Evolutionary conservation across 2,797 vertebrate genomes (phyloP).

Genomic region (Syngnathus acus): DNA sequence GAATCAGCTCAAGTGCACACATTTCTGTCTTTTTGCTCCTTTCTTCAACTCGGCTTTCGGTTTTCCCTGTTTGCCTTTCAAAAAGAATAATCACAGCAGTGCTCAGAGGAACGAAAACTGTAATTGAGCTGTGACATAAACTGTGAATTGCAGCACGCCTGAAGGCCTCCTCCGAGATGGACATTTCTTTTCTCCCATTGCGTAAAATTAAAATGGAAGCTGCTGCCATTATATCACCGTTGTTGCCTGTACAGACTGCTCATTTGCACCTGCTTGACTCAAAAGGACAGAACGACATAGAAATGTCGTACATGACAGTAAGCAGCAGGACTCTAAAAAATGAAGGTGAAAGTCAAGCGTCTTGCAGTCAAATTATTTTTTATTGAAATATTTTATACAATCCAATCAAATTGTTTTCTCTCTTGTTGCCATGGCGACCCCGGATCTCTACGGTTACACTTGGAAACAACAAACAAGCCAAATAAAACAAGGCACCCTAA

Average conservation of each 20-base stretch:
- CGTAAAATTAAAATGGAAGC: neutral
- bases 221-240: neutral
- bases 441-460: neutral
- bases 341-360: neutral
- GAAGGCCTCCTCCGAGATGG: neutral
- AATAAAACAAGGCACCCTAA: neutral
- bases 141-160: neutral
- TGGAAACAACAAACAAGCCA: neutral
- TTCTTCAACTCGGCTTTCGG: neutral
- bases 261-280: neutral
- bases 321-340: too few relatives aligned
- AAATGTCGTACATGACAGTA: neutral
- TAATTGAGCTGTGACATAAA: slow-evolving; percentile 2
- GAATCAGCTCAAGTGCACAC: slow-evolving; percentile 24
- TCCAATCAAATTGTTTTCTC: too few relatives aligned
- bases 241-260: neutral
- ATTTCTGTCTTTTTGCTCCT: slow-evolving; percentile 16
- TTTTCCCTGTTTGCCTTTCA: neutral
- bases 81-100: neutral
- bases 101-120: neutral
- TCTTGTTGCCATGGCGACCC: neutral
- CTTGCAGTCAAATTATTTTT: too few relatives aligned
- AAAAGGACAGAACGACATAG: neutral
- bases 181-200: neutral
- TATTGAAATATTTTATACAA: too few relatives aligned